These are phyloP conservation scores for Myioborus miniatus DNA, from an alignment of 2,797 vertebrate species.

Conservation along the genomic window DNA sequence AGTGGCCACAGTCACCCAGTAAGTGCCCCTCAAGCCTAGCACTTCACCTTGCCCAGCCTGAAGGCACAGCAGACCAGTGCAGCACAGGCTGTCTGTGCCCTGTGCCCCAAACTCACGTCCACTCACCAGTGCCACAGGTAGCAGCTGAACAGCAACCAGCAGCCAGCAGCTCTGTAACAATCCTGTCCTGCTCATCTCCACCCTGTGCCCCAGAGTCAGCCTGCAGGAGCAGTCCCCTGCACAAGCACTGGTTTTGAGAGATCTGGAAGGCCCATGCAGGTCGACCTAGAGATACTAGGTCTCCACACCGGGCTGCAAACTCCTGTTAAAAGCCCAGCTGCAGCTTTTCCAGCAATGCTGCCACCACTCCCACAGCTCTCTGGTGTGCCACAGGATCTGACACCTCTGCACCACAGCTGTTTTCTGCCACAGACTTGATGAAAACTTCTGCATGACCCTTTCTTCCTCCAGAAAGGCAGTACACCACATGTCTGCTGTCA, in stretches of 20 bases:
- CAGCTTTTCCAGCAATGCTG: not conserved
- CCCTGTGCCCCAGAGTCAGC: not conserved
- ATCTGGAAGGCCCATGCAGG: not conserved
- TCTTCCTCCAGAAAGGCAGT: not conserved
- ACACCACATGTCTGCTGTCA: not conserved
- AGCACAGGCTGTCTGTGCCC: not conserved
- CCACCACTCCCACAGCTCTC: not conserved
- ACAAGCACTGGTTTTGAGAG: not conserved
- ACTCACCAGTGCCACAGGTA: accelerated
- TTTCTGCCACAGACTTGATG: accelerated
- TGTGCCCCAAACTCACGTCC: accelerated
- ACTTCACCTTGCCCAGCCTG: not conserved
- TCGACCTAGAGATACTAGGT: accelerated
- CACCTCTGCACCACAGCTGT: not conserved
- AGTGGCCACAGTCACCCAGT: not conserved
- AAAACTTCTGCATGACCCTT: not conserved
- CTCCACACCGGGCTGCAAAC: not conserved
- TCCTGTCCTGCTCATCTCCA: not conserved
- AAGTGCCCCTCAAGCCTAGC: not conserved
- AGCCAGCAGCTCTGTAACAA: accelerated
- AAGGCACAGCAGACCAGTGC: accelerated
- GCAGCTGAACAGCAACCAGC: not conserved
- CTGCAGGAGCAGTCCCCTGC: not conserved
- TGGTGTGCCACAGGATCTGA: not conserved
- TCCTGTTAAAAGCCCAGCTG: not conserved